Evolutionary conservation across 2,113 vertebrate species (phyloP), one percentile per base, ranked within the genome.

Genomic region (Mormyrus iriodes): DNA sequence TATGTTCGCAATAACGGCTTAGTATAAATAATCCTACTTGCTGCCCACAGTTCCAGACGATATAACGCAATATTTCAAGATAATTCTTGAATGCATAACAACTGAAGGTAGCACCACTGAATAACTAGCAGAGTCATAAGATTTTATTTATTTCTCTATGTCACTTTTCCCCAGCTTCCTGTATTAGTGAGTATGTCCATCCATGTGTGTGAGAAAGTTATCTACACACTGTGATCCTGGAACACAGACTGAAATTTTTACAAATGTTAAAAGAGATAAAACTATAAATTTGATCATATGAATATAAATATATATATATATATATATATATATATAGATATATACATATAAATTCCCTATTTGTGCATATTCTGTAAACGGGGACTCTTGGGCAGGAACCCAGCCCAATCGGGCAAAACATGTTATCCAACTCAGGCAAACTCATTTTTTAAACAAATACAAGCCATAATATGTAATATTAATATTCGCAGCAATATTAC

Each of bases 1-100:
- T 93, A 93, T 91, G 91, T 92, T 69, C 61, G 3, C 61, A 69
- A 69, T 69, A 69, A 69, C n/a, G n/a, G 27, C n/a, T 69, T 69
- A 27, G n/a, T 69, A 69, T 69, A 69, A 69, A 69, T 69, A 69
- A 69, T 69, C 61, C 61, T 69, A 69, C 61, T 69, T 69, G n/a
- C n/a, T 69, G 61, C 61, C 61, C 10, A 10, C 61, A 69, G 61
- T 69, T 69, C 61, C 61, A 27, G 61, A 69, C 61, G n/a, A 69
- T 69, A 69, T 69, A 69, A 69, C 9, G 10, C 1, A 3, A 69
- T 69, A 69, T 69, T 69, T 69, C 61, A 69, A 12, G 61, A 69
- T 9, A 27, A 69, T 69, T 69, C n/a, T 69, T 69, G 61, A 69
- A 69, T 69, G 61, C 61, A 31, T 69, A 69, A 69, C 10, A 31